Evolutionary conservation across 2,797 vertebrate genomes (phyloP), one percentile per base, ranked within the genome.

Genomic region (Takifugu rubripes): DNA sequence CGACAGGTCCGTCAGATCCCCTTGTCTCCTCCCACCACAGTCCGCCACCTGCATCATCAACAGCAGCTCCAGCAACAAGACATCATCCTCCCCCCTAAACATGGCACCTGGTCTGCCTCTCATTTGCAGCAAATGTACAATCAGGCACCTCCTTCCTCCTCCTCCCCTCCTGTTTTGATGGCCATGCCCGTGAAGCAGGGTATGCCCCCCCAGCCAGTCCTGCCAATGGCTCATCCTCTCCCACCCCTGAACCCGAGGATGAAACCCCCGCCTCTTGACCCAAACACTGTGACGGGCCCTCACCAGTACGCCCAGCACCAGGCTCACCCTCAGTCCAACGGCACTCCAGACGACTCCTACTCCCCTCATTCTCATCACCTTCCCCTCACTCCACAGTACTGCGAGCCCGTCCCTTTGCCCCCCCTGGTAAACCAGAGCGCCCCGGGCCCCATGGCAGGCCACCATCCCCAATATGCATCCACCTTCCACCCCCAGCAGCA

Each of bases 1-100:
- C 88, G 90, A 53, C 90, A 90, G 81, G 86, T 91, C 86, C 91
- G 90, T 58, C 90, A 84, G 72, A 93, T 93, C 67, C 93, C 94
- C 0, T 83, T 95, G 31, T 95, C 94, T 66, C 94, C 93, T 21
- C 78, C 93, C 77, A 7, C 87, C 0, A 66, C 70, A 3, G 81
- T 79, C 69, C 86, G 84, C 56, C 83, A 88, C 75, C 77, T 80
- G 3, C 83, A 79, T 71, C 73, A 68, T 5, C 81, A 83, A 4
- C 84, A 84, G 8, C 84, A 77, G 1, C 83, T 81, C 60, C 78
- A 83, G 44, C 81, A 78, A 31, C 83, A 84, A 55, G 86, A 88
- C 51, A 56, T 82, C 61, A 68, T 81, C 50, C 85, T 88, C 3
- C 86, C 89, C 65, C 89, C 90, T 53, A 91, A 87, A 77, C 87